Conservation (phyloP, 2,797 vertebrate genomes). For the Neoniphon sammara region DNA sequence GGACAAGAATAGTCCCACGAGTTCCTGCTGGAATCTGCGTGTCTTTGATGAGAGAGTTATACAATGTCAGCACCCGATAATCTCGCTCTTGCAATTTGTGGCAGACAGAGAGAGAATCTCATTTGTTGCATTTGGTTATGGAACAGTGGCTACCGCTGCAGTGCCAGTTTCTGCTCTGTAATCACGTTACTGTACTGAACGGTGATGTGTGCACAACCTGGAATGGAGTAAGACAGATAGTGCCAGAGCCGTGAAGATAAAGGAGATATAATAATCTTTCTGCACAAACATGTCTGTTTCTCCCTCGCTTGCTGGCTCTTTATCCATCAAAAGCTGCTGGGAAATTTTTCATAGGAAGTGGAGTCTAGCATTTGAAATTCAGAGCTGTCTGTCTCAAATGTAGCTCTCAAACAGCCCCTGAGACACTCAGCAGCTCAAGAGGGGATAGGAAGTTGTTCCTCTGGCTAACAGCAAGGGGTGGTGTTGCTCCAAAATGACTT, state of each 20-base stretch:
- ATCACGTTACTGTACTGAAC: slow-evolving; percentile 23
- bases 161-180: slow-evolving; percentile 26
- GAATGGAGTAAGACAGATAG: slow-evolving; percentile 34
- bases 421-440: slow-evolving; percentile 45
- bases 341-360: slow-evolving; percentile 24
- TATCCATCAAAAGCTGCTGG: slow-evolving; percentile 7
- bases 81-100: slow-evolving; percentile 47
- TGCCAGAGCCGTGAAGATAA: slow-evolving; percentile 32
- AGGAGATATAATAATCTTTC: slow-evolving; percentile 43
- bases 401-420: slow-evolving; percentile 48
- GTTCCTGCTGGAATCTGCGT: slow-evolving; percentile 59
- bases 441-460: slow-evolving; percentile 60
- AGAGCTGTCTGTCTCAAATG: slow-evolving; percentile 46
- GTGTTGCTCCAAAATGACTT: slow-evolving; percentile 51
- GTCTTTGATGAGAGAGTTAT: slow-evolving; percentile 70
- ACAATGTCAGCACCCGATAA: slow-evolving; percentile 62
- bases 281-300: slow-evolving; percentile 8
- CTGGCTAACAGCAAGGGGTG: slow-evolving; percentile 65
- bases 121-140: slow-evolving; percentile 67
- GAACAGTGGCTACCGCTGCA: slow-evolving; percentile 26
- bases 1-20: slow-evolving; percentile 66
- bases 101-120: slow-evolving; percentile 38
- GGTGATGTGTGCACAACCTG: slow-evolving; percentile 20
- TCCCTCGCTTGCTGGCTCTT: background rate
- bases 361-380: slow-evolving; percentile 54